Conservation (phyloP, 2,888 invertebrate species). For the Fragum fragum region DNA sequence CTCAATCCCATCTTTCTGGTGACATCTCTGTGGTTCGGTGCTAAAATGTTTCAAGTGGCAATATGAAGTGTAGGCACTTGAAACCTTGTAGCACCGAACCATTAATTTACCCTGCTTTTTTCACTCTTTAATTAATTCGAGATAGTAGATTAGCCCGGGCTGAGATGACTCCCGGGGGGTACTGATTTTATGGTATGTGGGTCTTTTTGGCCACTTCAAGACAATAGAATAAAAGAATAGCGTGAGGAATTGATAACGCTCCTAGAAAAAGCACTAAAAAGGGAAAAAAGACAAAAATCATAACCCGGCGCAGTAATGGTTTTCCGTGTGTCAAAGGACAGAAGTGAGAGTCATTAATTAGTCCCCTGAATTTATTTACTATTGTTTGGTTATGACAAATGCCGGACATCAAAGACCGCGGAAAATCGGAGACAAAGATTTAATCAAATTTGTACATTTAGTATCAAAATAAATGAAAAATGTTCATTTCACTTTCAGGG, state of each 20-base stretch:
- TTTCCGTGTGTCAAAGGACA: conserved; percentile 53
- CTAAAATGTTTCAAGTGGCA: no score
- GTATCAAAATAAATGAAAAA: conserved; percentile 64
- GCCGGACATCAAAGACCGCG: conserved; percentile 57
- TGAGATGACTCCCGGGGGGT: conserved; percentile 43
- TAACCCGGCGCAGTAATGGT: conserved; percentile 59
- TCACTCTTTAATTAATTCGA: conserved; percentile 59
- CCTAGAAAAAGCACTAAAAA: conserved; percentile 37
- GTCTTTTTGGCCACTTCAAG: conserved; percentile 45
- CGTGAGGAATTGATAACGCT: conserved; percentile 12
- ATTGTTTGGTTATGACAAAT: conserved; percentile 52
- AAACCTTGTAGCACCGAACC: no score
- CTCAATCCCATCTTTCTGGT: conserved; percentile 20
- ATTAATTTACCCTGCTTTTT: conserved; percentile 20
- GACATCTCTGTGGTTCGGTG: conserved; percentile 4
- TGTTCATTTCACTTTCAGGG: conserved; percentile 58
- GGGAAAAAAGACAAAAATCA: conserved; percentile 53
- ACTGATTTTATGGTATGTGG: conserved; percentile 52
- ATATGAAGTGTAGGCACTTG: no score
- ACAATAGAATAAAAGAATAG: conserved; percentile 60
- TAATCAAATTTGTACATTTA: conserved; percentile 68
- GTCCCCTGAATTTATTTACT: conserved; percentile 54
- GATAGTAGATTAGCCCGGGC: conserved; percentile 46
- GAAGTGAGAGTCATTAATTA: conserved; percentile 56
- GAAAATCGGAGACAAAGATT: conserved; percentile 61